These are phyloP conservation scores for Tetramorium parvispinum DNA, from an alignment of 1,140 invertebrate genomes.

Conservation along the genomic window DNA sequence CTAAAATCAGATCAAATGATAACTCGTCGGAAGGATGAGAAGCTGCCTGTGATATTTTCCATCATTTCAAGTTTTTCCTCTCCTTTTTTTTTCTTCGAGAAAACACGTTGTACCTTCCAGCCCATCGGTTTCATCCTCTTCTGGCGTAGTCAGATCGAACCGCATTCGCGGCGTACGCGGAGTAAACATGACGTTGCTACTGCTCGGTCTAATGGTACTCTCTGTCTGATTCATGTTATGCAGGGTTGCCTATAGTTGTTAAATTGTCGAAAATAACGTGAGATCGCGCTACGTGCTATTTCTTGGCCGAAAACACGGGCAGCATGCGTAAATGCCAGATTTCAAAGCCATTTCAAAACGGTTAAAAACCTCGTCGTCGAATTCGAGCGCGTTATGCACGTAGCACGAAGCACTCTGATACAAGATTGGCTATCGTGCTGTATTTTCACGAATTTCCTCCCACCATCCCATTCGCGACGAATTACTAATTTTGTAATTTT, in stretches of 20 bases:
- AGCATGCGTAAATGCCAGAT: not conserved
- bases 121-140: not conserved
- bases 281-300: not conserved
- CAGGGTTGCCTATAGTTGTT: too few relatives aligned
- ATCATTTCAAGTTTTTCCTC: not conserved
- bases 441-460: not conserved
- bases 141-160: slow-evolving; percentile 17
- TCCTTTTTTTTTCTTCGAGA: not conserved
- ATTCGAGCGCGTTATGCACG: not conserved
- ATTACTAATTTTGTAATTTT: too few relatives aligned
- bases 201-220: not conserved
- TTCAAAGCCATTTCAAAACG: not conserved
- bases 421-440: not conserved
- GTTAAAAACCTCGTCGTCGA: not conserved
- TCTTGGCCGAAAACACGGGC: not conserved
- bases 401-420: not conserved
- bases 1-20: not conserved
- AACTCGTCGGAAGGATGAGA: not conserved
- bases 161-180: slow-evolving; percentile 15
- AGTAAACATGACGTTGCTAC: not conserved
- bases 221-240: not conserved
- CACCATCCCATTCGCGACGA: too few relatives aligned
- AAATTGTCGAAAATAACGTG: not conserved
- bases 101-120: slow-evolving; percentile 26
- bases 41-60: not conserved